A percentile compares a stretch with the other conserved stretches of the same genome.
phyloP scores from a whole-genome alignment of 2,113 vertebrate species.

The Puffinus mauretanicus region DNA sequence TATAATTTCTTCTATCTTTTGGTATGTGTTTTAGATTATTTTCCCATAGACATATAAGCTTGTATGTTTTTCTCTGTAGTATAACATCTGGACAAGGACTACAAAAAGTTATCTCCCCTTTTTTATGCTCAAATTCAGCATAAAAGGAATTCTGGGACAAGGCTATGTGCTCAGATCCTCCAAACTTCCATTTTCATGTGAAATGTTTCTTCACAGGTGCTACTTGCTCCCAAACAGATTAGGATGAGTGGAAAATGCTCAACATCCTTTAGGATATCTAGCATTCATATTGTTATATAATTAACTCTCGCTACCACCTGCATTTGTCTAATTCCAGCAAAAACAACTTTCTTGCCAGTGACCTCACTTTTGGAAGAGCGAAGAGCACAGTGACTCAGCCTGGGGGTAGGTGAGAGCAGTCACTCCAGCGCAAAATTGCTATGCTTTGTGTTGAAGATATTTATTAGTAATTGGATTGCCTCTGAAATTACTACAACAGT shows the following conservation, averaged over 20 bases:
- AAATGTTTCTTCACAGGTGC: neutral
- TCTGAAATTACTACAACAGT: neutral
- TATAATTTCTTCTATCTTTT: neutral
- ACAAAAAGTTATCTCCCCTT: neutral
- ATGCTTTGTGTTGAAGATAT: neutral
- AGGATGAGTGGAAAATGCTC: neutral
- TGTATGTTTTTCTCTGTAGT: neutral
- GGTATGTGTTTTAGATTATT: neutral
- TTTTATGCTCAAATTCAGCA: neutral
- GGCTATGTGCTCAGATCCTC: neutral
- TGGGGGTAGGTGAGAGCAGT: neutral
- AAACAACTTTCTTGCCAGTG: neutral
- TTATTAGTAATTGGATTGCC: conserved; percentile 15
- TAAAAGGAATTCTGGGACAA: neutral
- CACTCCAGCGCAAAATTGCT: neutral
- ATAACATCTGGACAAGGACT: no score
- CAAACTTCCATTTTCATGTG: neutral
- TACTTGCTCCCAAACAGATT: neutral
- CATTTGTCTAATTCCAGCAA: conserved; percentile 11
- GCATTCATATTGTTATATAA: neutral
- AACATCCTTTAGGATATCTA: neutral
- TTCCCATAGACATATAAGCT: neutral
- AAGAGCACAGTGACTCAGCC: neutral
- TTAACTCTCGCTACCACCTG: neutral
- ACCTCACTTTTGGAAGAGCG: neutral